These are phyloP conservation scores for Mythimna ferrago DNA, from an alignment of 2,888 invertebrate species.

Conservation along the genomic window DNA sequence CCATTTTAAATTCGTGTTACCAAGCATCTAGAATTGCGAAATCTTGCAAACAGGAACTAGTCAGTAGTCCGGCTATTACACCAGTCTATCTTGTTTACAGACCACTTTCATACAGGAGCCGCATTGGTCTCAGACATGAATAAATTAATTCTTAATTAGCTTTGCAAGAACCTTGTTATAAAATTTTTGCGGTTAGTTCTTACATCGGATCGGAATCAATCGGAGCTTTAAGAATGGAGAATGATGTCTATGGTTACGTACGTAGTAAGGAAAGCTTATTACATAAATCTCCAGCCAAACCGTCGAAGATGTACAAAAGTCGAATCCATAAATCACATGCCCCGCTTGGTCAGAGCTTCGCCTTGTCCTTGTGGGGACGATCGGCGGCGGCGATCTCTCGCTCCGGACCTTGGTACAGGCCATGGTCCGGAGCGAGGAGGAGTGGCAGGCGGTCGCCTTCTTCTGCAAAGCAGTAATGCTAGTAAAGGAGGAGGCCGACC, in stretches of 20 bases:
- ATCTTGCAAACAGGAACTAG: constrained; percentile 30
- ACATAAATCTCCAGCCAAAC: neutral
- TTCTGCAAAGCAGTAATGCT: too few species aligned
- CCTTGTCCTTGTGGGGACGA: too few species aligned
- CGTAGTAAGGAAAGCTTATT: neutral
- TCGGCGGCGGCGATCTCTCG: too few species aligned
- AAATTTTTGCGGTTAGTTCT: neutral
- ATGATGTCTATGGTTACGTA: neutral
- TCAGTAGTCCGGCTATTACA: neutral
- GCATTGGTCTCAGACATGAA: neutral
- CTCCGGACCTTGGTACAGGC: too few species aligned
- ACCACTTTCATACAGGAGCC: constrained; percentile 29
- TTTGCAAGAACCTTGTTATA: neutral
- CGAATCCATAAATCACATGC: neutral
- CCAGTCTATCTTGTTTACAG: constrained; percentile 31
- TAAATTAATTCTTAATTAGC: constrained; percentile 29
- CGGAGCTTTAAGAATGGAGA: neutral
- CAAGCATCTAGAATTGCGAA: constrained; percentile 13
- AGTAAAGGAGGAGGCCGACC: too few species aligned
- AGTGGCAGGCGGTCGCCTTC: too few species aligned
- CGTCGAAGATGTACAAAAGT: too few species aligned
- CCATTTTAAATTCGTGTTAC: neutral
- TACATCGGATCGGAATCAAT: neutral
- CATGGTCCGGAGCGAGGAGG: too few species aligned
- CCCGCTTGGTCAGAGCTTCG: too few species aligned